A percentile compares a stretch with the other conserved stretches of the same genome.
These are phyloP conservation scores for Lasius fuliginosus DNA, from an alignment of 2,888 invertebrate species.

Conservation along the genomic window DNA sequence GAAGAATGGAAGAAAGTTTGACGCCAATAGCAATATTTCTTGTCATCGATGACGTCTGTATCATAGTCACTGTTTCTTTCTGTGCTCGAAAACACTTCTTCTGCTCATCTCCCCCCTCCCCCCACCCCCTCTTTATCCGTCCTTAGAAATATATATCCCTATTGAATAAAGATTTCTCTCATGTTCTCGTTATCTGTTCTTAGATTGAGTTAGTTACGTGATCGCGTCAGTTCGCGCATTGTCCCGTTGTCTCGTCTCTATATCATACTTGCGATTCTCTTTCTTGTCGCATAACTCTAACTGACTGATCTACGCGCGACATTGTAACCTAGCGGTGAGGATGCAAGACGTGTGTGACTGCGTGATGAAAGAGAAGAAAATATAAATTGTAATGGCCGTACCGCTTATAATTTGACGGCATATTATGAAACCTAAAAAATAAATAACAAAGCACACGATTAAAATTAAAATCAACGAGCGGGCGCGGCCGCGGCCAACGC, in stretches of 20 bases:
- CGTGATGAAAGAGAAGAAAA: slow-evolving; percentile 78
- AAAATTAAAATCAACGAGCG: slow-evolving; percentile 73
- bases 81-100: not conserved
- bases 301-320: slow-evolving; percentile 62
- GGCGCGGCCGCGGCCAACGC: slow-evolving; percentile 46
- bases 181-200: slow-evolving; percentile 4
- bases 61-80: not conserved
- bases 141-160: not conserved
- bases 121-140: not conserved
- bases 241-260: slow-evolving; percentile 40
- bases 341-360: slow-evolving; percentile 72
- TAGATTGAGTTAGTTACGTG: slow-evolving; percentile 34
- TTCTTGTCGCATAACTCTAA: slow-evolving; percentile 29
- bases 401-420: slow-evolving; percentile 86
- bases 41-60: slow-evolving; percentile 34
- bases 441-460: slow-evolving; percentile 83
- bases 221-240: slow-evolving; percentile 46
- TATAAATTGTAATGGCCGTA: slow-evolving; percentile 84
- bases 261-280: slow-evolving; percentile 2
- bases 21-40: slow-evolving; percentile 46
- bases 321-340: slow-evolving; percentile 75
- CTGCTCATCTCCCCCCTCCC: not conserved
- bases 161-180: slow-evolving; percentile 6
- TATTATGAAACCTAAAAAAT: slow-evolving; percentile 86
- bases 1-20: slow-evolving; percentile 8